A percentile compares a stretch with the other conserved stretches of the same genome.
Evolutionary conservation across 1,140 invertebrate species (phyloP).

Genomic region (Berghia stephanieae): DNA sequence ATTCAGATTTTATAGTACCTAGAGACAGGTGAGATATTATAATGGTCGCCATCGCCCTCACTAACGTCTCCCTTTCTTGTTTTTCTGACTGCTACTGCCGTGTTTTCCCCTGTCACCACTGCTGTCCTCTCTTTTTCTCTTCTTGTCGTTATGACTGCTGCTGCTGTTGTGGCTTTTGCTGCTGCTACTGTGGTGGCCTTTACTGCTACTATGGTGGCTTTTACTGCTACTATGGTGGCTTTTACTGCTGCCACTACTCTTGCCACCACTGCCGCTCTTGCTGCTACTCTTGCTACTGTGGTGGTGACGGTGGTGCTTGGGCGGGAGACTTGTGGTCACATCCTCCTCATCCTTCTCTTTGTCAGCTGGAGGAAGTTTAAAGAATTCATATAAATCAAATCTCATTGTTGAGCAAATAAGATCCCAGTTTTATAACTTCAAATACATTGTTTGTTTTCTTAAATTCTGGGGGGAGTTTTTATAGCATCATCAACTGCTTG

Average conservation of each 20-base stretch:
- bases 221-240: background rate
- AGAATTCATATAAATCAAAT: background rate
- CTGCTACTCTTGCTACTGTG: no score
- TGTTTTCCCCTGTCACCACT: conserved; percentile 17
- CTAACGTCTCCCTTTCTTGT: no score
- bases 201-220: background rate
- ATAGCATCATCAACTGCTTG: background rate
- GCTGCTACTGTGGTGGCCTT: background rate
- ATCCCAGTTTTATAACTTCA: background rate
- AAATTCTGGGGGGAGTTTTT: background rate
- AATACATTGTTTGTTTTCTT: background rate
- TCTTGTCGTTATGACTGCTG: background rate
- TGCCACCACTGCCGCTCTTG: background rate
- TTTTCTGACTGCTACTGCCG: no score
- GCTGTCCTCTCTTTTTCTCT: no score
- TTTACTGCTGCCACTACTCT: background rate
- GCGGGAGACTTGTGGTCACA: background rate
- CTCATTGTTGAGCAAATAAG: background rate
- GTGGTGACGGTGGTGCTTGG: conserved; percentile 21
- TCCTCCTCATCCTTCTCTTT: conserved; percentile 37
- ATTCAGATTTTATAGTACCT: no score
- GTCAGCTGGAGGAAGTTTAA: conserved; percentile 27
- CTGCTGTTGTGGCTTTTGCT: background rate
- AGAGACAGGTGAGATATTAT: no score
- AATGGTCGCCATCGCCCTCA: no score